These are phyloP conservation scores for Chelonia mydas DNA, from an alignment of 2,797 vertebrate species.

Conservation along the genomic window DNA sequence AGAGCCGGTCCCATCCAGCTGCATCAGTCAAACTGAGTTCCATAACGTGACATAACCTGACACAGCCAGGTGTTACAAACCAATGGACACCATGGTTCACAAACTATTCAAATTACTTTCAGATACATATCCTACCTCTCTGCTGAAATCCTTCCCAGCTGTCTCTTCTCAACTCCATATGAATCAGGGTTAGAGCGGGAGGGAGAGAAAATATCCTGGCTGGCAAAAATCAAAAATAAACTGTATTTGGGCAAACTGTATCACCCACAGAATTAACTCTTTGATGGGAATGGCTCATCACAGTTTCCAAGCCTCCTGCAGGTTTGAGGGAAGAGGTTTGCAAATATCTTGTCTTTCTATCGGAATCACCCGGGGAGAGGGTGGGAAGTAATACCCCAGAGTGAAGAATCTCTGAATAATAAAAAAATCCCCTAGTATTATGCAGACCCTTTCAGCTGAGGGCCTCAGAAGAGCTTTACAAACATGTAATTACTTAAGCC, in stretches of 20 bases:
- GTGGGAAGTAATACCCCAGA: background rate
- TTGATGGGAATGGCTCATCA: background rate
- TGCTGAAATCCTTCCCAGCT: slow-evolving; percentile 43
- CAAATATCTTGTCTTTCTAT: background rate
- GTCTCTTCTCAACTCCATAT: slow-evolving; percentile 27
- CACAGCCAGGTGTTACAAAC: slow-evolving; percentile 63
- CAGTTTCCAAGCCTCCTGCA: fast-evolving
- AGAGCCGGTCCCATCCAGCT: slow-evolving; percentile 31
- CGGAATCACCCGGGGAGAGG: background rate
- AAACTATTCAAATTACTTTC: slow-evolving; percentile 72
- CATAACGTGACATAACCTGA: slow-evolving; percentile 60
- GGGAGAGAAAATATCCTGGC: background rate
- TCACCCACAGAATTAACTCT: slow-evolving; percentile 41
- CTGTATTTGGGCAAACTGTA: background rate
- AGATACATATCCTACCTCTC: slow-evolving; percentile 46
- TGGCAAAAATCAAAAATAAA: background rate
- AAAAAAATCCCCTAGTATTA: background rate
- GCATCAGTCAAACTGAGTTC: slow-evolving; percentile 65
- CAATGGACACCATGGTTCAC: slow-evolving; percentile 67
- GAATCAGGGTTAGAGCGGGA: slow-evolving; percentile 15
- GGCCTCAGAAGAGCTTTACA: background rate
- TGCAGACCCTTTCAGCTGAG: background rate
- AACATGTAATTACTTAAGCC: background rate
- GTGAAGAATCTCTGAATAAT: background rate
- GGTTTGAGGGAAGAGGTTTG: background rate